These are phyloP conservation scores for Myiozetetes cayanensis DNA, from an alignment of 2,113 vertebrate genomes.

Conservation along the genomic window DNA sequence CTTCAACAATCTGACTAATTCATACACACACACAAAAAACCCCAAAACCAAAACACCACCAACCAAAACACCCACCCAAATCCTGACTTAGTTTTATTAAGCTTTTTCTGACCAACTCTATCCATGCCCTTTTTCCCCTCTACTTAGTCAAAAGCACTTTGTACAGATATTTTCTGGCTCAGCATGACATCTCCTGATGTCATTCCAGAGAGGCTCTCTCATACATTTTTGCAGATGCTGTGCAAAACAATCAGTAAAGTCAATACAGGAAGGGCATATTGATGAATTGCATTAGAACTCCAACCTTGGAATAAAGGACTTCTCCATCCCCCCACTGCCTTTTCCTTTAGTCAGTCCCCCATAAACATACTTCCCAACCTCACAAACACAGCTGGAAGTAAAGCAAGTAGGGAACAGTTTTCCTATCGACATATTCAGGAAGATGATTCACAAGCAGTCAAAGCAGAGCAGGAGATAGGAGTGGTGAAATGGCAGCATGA, in stretches of 20 bases:
- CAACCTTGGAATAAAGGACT: neutral
- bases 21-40: neutral
- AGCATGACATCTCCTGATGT: neutral
- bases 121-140: neutral
- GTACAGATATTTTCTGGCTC: neutral
- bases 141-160: slow-evolving; percentile 7
- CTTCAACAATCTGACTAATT: neutral
- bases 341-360: neutral
- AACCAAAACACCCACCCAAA: neutral
- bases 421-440: neutral
- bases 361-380: neutral
- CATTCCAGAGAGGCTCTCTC: neutral
- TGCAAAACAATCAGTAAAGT: neutral
- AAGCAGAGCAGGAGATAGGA: neutral
- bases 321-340: rapidly evolving
- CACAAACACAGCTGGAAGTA: neutral
- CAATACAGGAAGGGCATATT: neutral
- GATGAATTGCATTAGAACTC: neutral
- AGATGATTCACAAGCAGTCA: neutral
- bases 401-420: neutral
- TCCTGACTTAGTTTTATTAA: neutral
- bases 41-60: neutral
- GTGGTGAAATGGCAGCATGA: neutral
- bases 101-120: neutral
- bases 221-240: neutral